Evolutionary conservation across 2,797 vertebrate species (phyloP).

Genomic region (Sphaeramia orbicularis): DNA sequence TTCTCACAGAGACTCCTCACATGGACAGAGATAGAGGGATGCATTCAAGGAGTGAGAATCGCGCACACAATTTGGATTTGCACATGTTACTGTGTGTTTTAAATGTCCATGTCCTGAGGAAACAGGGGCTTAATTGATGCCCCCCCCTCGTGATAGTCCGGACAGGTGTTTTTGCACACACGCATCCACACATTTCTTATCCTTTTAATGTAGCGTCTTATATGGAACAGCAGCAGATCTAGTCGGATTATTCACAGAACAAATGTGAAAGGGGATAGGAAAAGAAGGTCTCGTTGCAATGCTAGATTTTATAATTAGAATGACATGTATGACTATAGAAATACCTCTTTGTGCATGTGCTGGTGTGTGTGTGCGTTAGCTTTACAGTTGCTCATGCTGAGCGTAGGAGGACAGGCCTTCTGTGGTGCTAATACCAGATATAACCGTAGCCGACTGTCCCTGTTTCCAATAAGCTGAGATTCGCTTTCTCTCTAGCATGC

Average conservation of each 20-base stretch:
- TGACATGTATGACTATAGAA: slow-evolving; percentile 33
- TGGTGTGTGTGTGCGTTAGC: slow-evolving; percentile 32
- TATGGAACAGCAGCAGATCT: too few species aligned
- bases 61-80: slow-evolving; percentile 55
- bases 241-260: too few species aligned
- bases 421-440: slow-evolving; percentile 82
- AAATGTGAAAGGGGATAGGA: too few species aligned
- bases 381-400: slow-evolving; percentile 77
- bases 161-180: slow-evolving; percentile 24
- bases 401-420: slow-evolving; percentile 82
- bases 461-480: slow-evolving; percentile 39
- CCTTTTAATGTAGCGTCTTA: not conserved
- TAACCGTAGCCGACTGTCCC: slow-evolving; percentile 61
- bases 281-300: not conserved
- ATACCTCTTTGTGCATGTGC: slow-evolving; percentile 22
- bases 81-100: slow-evolving; percentile 57
- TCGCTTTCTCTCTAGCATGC: slow-evolving; percentile 27
- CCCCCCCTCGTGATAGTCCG: slow-evolving; percentile 21
- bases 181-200: not conserved
- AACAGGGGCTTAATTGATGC: slow-evolving; percentile 52
- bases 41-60: slow-evolving; percentile 60
- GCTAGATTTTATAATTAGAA: slow-evolving; percentile 51
- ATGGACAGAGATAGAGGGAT: slow-evolving; percentile 57
- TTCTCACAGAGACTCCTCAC: slow-evolving; percentile 63
- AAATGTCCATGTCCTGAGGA: slow-evolving; percentile 25